Percentiles rank a stretch among this genome's conserved stretches.
Evolutionary conservation across 2,113 vertebrate genomes (phyloP).

Genomic region (Chaetops frenatus): DNA sequence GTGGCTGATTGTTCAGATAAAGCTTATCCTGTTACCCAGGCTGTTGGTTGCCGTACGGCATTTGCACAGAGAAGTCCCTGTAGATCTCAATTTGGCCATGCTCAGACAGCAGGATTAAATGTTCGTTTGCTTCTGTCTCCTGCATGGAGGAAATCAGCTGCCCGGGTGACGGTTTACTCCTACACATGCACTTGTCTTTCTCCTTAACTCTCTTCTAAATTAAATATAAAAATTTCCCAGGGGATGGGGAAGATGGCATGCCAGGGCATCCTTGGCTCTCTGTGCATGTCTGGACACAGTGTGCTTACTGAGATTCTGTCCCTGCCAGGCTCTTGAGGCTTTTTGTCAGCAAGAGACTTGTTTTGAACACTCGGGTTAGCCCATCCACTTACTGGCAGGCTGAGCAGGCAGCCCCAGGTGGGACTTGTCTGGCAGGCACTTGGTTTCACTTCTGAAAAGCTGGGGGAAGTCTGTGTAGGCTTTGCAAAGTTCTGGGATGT

Average conservation of each 20-base stretch:
- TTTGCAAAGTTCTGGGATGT: neutral
- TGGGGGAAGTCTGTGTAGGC: neutral
- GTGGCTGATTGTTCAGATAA: conserved; percentile 48
- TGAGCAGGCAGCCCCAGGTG: neutral
- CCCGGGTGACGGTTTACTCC: neutral
- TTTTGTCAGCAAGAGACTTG: neutral
- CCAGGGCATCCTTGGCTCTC: neutral
- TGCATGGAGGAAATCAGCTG: neutral
- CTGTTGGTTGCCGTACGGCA: neutral
- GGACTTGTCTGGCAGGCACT: neutral
- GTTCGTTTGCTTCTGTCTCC: conserved; percentile 35
- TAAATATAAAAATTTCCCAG: neutral
- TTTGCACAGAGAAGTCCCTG: conserved; percentile 45
- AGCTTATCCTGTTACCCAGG: conserved; percentile 40
- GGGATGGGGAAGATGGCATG: neutral
- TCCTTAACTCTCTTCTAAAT: conserved; percentile 18
- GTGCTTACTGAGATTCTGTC: neutral
- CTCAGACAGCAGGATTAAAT: conserved; percentile 53
- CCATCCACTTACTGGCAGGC: neutral
- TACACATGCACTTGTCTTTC: neutral
- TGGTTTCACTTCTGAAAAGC: neutral
- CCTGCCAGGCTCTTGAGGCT: neutral
- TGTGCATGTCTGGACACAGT: neutral
- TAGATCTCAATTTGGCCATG: conserved; percentile 19
- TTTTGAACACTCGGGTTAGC: neutral